Evolutionary conservation across 2,888 invertebrate species (phyloP), one percentile per base, ranked within the genome.

Genomic region (Limenitis camilla): DNA sequence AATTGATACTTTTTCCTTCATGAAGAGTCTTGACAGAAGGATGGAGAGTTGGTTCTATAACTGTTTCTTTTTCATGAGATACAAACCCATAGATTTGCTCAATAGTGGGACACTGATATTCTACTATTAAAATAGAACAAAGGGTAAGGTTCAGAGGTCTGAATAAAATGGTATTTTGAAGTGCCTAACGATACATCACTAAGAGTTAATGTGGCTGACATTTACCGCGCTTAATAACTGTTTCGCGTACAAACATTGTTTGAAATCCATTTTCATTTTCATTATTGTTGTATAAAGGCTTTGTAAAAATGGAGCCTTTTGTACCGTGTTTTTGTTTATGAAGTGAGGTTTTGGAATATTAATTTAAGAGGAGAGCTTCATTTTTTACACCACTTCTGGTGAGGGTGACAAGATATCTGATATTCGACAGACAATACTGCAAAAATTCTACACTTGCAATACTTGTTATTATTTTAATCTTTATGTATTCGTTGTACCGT

Each of bases 231-330:
- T 55, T 46, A 40, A 47, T 49, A 61, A 64, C 63, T 63, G 59
- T 62, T 63, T 58, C 57, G 61, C 56, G 59, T 52, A 55, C 60
- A 62, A 62, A 67, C 62, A 63, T 56, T 61, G 61, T 65, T 63
- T 65, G 40, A 47, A 56, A 49, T 55, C 61, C 49, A 56, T 53
- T 56, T 62, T 57, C 62, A 61, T 55, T 59, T 62, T 58, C 64
- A 60, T 58, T 60, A 60, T 61, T 58, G 54, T 52, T 32, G 32
- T 59, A 53, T 55, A 59, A 61, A 61, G 55, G 57, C 54, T 56
- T 53, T 47, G 41, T 53, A 59, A 50, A 52, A 58, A 52, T 42
- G 43, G 35, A 29, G 46, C 36, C 49, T 41, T 60, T 62, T 62
- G 50, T 55, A 31, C 35, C 42, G 40, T 32, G 53, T 44, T 56